Percentiles rank a stretch among this genome's conserved stretches.
Evolutionary conservation across 2,888 invertebrate genomes (phyloP).

Genomic region (Eupithecia pulchellata): DNA sequence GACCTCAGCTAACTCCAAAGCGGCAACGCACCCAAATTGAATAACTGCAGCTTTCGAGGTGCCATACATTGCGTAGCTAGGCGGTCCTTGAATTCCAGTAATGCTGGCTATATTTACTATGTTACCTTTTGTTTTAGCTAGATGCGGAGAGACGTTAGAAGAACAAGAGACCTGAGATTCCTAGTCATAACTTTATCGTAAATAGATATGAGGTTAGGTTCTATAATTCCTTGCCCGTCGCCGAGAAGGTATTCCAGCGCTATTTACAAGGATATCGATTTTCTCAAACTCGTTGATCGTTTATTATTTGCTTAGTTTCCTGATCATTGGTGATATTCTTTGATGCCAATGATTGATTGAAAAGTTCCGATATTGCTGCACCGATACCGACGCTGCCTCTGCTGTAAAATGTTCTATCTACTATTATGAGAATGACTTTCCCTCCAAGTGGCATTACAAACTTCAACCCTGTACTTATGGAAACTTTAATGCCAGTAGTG

Average conservation of each 20-base stretch:
- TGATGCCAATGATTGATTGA: conserved; percentile 80
- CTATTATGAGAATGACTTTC: too few species aligned
- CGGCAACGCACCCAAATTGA: conserved; percentile 89
- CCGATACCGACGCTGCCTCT: conserved; percentile 89
- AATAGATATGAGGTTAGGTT: conserved; percentile 47
- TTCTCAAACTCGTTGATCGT: conserved; percentile 54
- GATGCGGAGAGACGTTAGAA: conserved; percentile 54
- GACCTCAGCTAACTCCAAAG: conserved; percentile 85
- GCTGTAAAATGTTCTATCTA: too few species aligned
- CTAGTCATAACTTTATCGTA: conserved; percentile 55
- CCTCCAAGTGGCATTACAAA: too few species aligned
- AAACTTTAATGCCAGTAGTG: too few species aligned
- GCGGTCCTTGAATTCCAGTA: conserved; percentile 30
- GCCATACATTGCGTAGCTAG: conserved; percentile 70
- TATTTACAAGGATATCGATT: conserved; percentile 61
- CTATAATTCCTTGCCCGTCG: conserved; percentile 38
- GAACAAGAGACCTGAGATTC: conserved; percentile 54
- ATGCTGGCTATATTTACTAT: conserved; percentile 63
- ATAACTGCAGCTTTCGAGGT: conserved; percentile 91
- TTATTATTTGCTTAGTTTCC: conserved; percentile 48
- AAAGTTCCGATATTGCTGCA: conserved; percentile 85
- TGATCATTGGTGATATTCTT: conserved; percentile 56
- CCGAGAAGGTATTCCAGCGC: conserved; percentile 54
- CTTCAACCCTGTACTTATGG: too few species aligned
- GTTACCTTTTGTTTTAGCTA: conserved; percentile 56